Evolutionary conservation across 92 coral and sea anemone species (phyloP), one percentile per base, ranked within the genome.

Genomic region (Bergia puertoricense): DNA sequence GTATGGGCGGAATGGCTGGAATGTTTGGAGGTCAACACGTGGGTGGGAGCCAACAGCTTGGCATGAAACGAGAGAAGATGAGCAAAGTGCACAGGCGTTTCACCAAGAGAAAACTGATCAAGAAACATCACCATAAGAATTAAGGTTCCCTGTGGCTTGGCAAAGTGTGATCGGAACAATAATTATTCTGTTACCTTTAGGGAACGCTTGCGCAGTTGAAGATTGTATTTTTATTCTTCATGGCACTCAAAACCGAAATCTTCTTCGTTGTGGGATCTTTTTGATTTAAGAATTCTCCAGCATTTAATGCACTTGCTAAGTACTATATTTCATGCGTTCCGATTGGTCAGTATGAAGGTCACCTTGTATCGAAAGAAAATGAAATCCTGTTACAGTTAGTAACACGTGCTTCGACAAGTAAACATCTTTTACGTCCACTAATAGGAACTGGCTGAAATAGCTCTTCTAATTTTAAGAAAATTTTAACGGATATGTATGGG

Each of bases 81-180:
- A 91, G 92, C 86, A 91, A 91, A 85, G 93, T 91, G 76, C 93
- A 89, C 90, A 89, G 88, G 91, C 79, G 85, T 36, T 80, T 89
- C 62, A 38, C 86, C 79, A 91, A 89, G 83, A 91, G 91, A 45
- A 91, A 89, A 85, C 77, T 80, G 44, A 85, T 73, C 93, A 91
- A 91, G 90, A 91, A 89, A 56, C 93, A 90, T 54, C 92, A 91
- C 68, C 92, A 65, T 79, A 91, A 80, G 80, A 86, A 91, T 88
- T 89, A 39, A 59, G 67, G 69, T 9, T 67, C 86, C 57, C 51
- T 39, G 48, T 40, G 38, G 38, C 10, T 46, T 68, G 41, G 46
- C 62, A 37, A 50, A 69, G 85, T 41, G 42, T 22, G 57, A 69
- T 82, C 51, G n/a, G 37, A 41, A 41, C 76, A 18, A 59, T 36